Base-by-base conservation (phyloP, 2,113 vertebrate genomes). In the Hepsetus odoe region DNA sequence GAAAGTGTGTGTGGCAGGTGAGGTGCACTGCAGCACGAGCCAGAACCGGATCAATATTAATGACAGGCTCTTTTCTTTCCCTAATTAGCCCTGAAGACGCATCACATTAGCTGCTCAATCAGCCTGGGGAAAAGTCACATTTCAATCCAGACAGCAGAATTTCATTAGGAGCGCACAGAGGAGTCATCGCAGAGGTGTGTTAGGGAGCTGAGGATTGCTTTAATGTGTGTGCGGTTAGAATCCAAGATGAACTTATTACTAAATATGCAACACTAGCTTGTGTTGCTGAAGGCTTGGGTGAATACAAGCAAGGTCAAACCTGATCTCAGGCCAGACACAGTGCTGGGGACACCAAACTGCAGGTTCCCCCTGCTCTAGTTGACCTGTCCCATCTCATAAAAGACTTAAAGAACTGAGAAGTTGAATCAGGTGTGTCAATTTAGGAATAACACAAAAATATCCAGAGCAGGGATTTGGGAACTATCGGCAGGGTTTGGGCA, bases 31-130 rank as follows among this genome's bases (percentile, higher is more conserved):
- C 62, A 67, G 68, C 59, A 71, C 14, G 44, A 66, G 58, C 66
- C 40, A 12, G 30, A 72, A 65, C 61, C 22, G 51, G 81, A 87
- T 85, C 83, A 83, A 87, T 87, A 85, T 86, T 80, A 85, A 83
- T 85, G 73, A 44, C 68, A 22, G 20, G 55, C 53, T 56, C 59
- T 12, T 76, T 75, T 80, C 76, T 74, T 44, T 72, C 66, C 72
- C 66, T 81, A 84, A 79, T 80, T 79, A 77, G 69, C 75, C 79
- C 62, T 24, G 62, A 73, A 86, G 78, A 83, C 22, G 69, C 78
- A 67, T 70, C 67, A 9, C 81, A 78, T 83, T 81, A 82, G 53
- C 68, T 40, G 72, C 68, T 79, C 71, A 79, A 72, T 73, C 80
- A 56, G 49, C 42, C 74, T 66, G 58, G 42, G 61, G 69, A 83